Base-by-base conservation (phyloP, 2,888 invertebrate species). In the Drosophila helvetica region DNA sequence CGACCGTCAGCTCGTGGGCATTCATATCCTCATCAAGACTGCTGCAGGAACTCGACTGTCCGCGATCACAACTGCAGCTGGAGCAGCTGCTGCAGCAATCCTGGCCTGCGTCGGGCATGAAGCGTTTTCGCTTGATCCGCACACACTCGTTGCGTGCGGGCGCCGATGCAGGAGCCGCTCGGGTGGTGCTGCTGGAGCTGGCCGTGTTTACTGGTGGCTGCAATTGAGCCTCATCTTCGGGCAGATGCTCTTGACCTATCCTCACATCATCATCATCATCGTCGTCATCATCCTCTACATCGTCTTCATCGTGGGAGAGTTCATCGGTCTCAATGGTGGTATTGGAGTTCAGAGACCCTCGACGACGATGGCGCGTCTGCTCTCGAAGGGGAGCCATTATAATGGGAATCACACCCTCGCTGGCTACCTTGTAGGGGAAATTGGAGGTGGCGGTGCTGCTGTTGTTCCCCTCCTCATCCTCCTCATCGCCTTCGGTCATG, bases 401-500 rank as follows among this genome's bases (percentile, higher is more conserved):
- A 10, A 90, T 85, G n/a, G 89, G 89, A 6, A 70, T 76, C 18
- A 79, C 79, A 9, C 77, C 80, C 50, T 89, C 86, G n/a, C 79
- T 81, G 56, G 90, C 88, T 58, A 88, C 74, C 60, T 89, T 90
- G 27, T 86, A 90, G 1, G 90, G 89, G 27, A 90, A 90, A 58
- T 90, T 90, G 3, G 90, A 90, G 19, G 90, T 90, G 48, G 86
- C 90, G 7, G 90, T 90, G 77, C 90, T 90, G 62, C 86, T 89
- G 63, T 89, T 89, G 56, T 90, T 90, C 72, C 90, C 91, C 48
- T 62, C 62, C 15, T 38, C 65, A 46, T 67, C 66, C 42, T 63
- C 30, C 17, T 57, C 47, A n/a, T 57, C 57, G 12, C 38, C 57
- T 8, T 47, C 71, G 42, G 90, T 91, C 63, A 88, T 79, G 19